Conservation (phyloP, 2,797 vertebrate species). For the Crax fasciolata region DNA sequence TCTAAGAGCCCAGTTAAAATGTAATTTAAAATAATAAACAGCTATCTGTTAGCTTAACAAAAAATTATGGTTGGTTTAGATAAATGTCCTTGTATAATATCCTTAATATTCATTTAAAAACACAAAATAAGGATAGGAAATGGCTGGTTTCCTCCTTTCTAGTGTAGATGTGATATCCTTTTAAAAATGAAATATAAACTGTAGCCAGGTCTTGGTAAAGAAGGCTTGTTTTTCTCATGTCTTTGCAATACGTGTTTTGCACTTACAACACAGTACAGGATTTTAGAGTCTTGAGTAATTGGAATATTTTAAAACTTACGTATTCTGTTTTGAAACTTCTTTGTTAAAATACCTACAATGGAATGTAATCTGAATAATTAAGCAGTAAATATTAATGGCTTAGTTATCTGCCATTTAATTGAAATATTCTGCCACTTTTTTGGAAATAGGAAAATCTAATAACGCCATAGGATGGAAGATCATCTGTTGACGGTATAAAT, state of each 20-base stretch:
- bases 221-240: neutral
- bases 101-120: neutral
- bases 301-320: neutral
- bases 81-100: neutral
- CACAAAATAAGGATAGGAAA: neutral
- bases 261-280: neutral
- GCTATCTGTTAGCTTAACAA: neutral
- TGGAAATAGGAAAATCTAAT: neutral
- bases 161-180: neutral
- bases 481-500: neutral
- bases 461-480: neutral
- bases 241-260: neutral
- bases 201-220: neutral
- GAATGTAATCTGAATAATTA: neutral
- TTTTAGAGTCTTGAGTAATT: neutral
- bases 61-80: neutral
- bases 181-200: neutral
- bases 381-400: neutral
- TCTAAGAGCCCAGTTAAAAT: neutral
- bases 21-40: neutral
- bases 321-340: neutral
- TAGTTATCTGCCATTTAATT: neutral
- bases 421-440: neutral
- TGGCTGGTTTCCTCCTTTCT: neutral
- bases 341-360: neutral